Conservation (phyloP, 2,113 vertebrate genomes). For the Heloderma charlesbogerti region DNA sequence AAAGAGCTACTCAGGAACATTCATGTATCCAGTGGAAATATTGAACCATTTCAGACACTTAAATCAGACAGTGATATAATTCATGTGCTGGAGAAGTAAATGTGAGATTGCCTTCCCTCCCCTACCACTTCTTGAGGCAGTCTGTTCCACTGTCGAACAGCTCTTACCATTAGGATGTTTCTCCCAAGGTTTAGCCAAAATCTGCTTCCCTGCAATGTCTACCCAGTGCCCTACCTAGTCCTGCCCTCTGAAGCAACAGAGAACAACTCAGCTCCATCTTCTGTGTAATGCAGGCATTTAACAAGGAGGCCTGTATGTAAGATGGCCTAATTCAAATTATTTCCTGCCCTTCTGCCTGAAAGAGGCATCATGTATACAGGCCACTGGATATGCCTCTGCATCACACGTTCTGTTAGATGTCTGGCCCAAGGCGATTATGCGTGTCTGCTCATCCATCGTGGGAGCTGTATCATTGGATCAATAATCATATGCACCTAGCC, state of each 20-base stretch:
- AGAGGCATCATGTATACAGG: background rate
- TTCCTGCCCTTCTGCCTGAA: background rate
- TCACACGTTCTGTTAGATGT: background rate
- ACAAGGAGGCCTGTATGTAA: background rate
- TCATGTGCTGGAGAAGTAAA: background rate
- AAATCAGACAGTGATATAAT: background rate
- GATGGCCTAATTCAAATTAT: background rate
- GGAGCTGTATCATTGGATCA: background rate
- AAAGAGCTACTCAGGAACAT: background rate
- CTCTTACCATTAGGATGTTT: background rate
- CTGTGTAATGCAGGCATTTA: background rate
- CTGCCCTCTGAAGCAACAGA: background rate
- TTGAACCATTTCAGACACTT: background rate
- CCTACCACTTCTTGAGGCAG: background rate
- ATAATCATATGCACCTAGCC: background rate
- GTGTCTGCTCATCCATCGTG: background rate
- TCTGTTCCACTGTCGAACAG: background rate
- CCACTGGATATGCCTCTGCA: background rate
- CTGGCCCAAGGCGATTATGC: background rate
- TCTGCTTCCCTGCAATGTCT: background rate
- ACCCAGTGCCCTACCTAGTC: background rate
- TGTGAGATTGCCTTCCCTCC: background rate
- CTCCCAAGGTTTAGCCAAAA: background rate
- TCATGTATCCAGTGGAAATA: background rate
- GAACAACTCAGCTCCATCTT: background rate